Base-by-base conservation (phyloP, 2,113 vertebrate genomes). In the Malurus cyaneus region DNA sequence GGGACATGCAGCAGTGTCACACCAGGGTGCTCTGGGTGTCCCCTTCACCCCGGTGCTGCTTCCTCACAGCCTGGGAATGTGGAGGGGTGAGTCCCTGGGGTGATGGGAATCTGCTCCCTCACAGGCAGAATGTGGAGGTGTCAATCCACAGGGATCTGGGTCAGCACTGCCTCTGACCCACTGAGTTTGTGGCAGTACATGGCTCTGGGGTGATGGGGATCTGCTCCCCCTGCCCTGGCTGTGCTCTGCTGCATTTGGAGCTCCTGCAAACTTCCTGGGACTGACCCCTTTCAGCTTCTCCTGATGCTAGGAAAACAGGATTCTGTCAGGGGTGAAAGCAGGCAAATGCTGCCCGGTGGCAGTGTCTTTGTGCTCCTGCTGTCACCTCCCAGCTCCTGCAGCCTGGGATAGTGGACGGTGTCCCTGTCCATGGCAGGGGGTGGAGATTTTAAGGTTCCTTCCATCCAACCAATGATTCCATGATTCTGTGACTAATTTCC, bases 141-240 rank as follows among this genome's bases (percentile, higher is more conserved):
- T 78, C 11, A 1, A 8, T 46, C 26, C 44, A 29, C 3, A 2
- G 0, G 3, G 52, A 16, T 62, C 53, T 74, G 26, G n/a, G 20
- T 26, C 57, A 80, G 25, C 7, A 11, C 28, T 32, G 34, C 13
- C 47, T 46, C 24, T 32, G 25, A 42, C 24, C 14, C 14, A 42
- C 15, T 5, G 57, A 34, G 14, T 36, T 71, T 13, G 24, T 52
- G 41, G 42, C 59, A 83, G 39, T 29, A n/a, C 16, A 0, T 26
- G 39, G 39, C 39, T 39, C 42, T 1, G 2, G 20, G 57, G 42
- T 1, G 3, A 7, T 23, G 69, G 60, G 13, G n/a, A 42, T 59
- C 53, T 62, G 31, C 80, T 44, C 36, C 26, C 39, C 5, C 2
- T 10, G n/a, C 28, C 39, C 59, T n/a, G 21, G n/a, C 24, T 56